Conservation (phyloP, 2,113 vertebrate species). For the Laticauda laticaudata region DNA sequence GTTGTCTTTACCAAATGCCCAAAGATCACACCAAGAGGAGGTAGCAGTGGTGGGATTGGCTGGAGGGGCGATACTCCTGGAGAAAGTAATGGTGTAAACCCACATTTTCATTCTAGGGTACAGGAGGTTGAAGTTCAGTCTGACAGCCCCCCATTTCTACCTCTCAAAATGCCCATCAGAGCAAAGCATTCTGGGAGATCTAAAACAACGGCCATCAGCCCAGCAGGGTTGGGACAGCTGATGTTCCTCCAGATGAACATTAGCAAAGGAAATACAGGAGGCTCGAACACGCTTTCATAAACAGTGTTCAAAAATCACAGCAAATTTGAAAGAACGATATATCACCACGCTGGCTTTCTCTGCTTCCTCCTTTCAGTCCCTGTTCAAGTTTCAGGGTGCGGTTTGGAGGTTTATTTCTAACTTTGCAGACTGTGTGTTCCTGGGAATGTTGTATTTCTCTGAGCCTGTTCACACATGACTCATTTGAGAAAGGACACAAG, state of each 20-base stretch:
- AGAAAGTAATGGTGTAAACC: background rate
- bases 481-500: background rate
- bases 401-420: background rate
- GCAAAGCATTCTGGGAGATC: background rate
- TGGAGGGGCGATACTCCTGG: background rate
- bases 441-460: background rate
- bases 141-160: background rate
- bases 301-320: background rate
- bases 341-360: background rate
- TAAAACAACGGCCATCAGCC: background rate
- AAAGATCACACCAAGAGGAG: background rate
- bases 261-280: background rate
- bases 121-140: background rate
- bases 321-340: background rate
- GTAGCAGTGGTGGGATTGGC: background rate
- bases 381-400: background rate
- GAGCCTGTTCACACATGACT: background rate
- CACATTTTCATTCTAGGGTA: background rate
- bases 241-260: background rate
- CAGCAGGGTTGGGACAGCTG: background rate
- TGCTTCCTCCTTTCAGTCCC: background rate
- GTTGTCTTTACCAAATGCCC: background rate
- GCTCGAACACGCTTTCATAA: background rate
- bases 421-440: background rate
- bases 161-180: background rate